Conservation (phyloP, 1,140 invertebrate genomes). For the Drosophila murphyi region DNA sequence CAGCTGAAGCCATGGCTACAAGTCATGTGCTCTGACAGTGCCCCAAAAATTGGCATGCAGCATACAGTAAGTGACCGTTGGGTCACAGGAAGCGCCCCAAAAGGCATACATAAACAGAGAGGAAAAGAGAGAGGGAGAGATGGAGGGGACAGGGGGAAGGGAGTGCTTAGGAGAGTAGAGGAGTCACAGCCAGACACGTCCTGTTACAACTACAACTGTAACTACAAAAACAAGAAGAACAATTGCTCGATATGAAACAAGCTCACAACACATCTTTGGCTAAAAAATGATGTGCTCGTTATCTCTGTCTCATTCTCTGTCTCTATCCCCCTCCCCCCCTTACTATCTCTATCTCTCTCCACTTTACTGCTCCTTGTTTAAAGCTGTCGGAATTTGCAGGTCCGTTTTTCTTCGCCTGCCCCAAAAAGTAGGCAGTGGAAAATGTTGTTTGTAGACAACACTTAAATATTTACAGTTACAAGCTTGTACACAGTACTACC, state of each 20-base stretch:
- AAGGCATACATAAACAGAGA: slow-evolving; percentile 3
- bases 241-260: slow-evolving; percentile 67
- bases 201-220: slow-evolving; percentile 8
- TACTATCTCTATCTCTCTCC: neutral
- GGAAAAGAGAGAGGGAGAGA: neutral
- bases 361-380: neutral
- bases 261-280: slow-evolving; percentile 75
- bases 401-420: slow-evolving; percentile 1
- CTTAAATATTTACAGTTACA: slow-evolving; percentile 73
- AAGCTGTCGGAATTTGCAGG: neutral
- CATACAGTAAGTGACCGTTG: slow-evolving; percentile 18
- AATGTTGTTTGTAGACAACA: slow-evolving; percentile 41
- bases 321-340: neutral
- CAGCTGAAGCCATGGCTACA: slow-evolving; percentile 8
- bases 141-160: neutral
- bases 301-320: neutral
- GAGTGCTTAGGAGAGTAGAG: neutral
- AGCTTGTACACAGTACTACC: slow-evolving; percentile 20
- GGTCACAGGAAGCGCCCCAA: slow-evolving; percentile 42
- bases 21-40: neutral
- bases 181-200: slow-evolving; percentile 59
- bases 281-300: slow-evolving; percentile 64
- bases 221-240: slow-evolving; percentile 53
- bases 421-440: slow-evolving; percentile 40
- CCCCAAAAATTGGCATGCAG: neutral